phyloP scores from a whole-genome alignment of 2,797 vertebrate genomes.

The Manis pentadactyla region DNA sequence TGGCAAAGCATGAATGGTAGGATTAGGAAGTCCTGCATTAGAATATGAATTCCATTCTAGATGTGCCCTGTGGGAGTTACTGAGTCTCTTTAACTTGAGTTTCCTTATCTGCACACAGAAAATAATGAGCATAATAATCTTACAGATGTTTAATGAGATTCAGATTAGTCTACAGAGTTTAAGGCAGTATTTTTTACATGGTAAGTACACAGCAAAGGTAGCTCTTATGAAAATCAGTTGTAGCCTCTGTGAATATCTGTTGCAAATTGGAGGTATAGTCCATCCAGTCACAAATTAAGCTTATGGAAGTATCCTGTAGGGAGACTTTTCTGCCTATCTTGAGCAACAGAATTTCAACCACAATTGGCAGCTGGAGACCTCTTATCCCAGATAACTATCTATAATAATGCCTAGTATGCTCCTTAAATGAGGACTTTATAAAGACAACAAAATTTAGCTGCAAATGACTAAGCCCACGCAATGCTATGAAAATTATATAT shows the following conservation, averaged over 20 bases:
- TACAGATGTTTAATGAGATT: not conserved
- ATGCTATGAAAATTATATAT: slow-evolving; percentile 6
- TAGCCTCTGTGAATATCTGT: not conserved
- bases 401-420: slow-evolving; percentile 46
- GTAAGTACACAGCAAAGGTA: not conserved
- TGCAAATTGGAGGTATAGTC: not conserved
- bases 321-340: not conserved
- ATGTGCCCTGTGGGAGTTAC: not conserved
- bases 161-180: slow-evolving; percentile 30
- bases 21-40: not conserved
- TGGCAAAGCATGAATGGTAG: not conserved
- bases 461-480: slow-evolving; percentile 36
- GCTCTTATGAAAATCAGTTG: not conserved
- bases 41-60: not conserved
- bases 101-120: slow-evolving; percentile 1
- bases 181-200: not conserved
- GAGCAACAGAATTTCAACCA: not conserved
- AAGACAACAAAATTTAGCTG: slow-evolving; percentile 61
- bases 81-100: not conserved
- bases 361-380: slow-evolving; percentile 36
- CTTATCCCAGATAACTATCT: slow-evolving; percentile 39
- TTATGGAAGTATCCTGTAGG: not conserved
- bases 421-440: slow-evolving; percentile 30
- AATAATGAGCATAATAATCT: slow-evolving; percentile 23
- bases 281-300: not conserved